Percentiles rank a stretch among this genome's conserved stretches.
phyloP scores from a whole-genome alignment of 2,888 invertebrate species.

The Mythimna vitellina region DNA sequence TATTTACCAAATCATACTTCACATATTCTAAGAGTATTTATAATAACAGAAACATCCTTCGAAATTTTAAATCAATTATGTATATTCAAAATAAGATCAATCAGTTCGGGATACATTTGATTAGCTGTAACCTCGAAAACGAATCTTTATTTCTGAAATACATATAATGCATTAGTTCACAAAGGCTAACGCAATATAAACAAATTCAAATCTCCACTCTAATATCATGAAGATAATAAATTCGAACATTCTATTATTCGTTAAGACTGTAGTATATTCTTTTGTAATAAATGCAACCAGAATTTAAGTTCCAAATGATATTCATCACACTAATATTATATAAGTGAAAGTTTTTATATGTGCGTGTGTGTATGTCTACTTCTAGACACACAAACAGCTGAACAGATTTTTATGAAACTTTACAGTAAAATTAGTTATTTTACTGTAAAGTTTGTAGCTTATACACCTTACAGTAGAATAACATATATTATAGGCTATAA shows the following conservation, averaged over 20 bases:
- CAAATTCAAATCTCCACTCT: constrained; percentile 3
- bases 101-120: constrained; percentile 19
- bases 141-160: constrained; percentile 1
- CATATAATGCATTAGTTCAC: constrained; percentile 7
- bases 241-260: not conserved
- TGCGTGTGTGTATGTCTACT: no score
- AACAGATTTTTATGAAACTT: no score
- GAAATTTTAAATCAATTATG: not conserved
- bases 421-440: no score
- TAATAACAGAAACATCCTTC: not conserved
- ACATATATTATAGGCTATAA: no score
- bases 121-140: constrained; percentile 22
- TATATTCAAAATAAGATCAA: not conserved
- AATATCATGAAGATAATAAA: constrained; percentile 19
- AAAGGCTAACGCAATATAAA: constrained; percentile 22
- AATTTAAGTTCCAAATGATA: not conserved
- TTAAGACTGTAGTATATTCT: not conserved
- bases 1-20: not conserved
- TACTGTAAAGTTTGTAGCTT: no score
- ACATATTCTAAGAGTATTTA: not conserved
- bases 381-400: no score
- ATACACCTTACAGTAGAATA: no score
- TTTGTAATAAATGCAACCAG: not conserved
- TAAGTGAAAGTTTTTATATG: no score
- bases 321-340: not conserved